These are phyloP conservation scores for Vicugna pacos DNA, from an alignment of 2,113 vertebrate species.

Conservation along the genomic window DNA sequence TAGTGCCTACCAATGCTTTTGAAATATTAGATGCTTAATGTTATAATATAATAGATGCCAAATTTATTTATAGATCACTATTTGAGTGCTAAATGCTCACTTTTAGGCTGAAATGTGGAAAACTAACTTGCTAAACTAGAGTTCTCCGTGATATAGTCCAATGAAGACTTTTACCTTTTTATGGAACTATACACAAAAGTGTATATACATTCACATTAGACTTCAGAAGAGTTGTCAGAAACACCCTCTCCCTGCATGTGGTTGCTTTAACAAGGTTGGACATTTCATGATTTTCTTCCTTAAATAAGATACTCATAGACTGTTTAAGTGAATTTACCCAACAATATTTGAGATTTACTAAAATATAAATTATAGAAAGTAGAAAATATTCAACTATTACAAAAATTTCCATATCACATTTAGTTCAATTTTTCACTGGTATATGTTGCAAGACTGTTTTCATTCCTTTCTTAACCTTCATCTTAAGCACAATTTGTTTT, in stretches of 20 bases:
- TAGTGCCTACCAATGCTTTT: not conserved
- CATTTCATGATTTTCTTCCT: not conserved
- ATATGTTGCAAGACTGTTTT: not conserved
- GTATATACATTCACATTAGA: not conserved
- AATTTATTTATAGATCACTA: not conserved
- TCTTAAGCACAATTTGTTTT: conserved; percentile 16
- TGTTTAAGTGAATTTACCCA: not conserved
- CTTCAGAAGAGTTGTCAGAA: not conserved
- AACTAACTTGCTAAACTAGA: not conserved
- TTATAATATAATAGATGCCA: not conserved
- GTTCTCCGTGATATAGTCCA: not conserved
- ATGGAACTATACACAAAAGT: not conserved
- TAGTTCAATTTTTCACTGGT: not conserved
- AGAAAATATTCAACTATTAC: not conserved
- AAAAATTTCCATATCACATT: not conserved
- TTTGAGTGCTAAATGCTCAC: not conserved
- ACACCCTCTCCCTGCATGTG: not conserved
- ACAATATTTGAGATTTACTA: not conserved
- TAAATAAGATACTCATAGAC: not conserved
- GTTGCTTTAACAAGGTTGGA: not conserved
- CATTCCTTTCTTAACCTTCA: not conserved
- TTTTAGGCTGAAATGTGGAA: conserved; percentile 1
- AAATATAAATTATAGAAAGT: conserved; percentile 15
- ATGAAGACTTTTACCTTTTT: not conserved
- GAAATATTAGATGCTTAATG: conserved; percentile 42